Conservation (phyloP, 2,797 vertebrate species). For the Hydrolagus colliei region DNA sequence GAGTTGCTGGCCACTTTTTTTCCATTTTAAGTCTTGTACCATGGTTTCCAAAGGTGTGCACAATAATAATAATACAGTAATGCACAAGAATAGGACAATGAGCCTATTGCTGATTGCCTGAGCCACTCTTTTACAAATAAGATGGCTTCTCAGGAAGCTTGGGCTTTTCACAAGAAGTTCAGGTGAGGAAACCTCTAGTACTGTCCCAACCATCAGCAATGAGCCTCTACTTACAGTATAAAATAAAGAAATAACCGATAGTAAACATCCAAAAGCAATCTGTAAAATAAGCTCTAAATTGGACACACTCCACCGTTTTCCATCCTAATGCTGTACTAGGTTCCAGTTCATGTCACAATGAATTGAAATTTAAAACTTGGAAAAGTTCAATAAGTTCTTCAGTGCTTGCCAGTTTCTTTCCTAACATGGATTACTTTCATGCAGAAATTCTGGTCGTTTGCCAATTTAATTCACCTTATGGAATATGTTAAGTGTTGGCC, state of each 20-base stretch:
- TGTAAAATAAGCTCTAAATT: neutral
- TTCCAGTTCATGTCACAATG: neutral
- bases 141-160: neutral
- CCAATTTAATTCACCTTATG: conserved; percentile 15
- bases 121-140: neutral
- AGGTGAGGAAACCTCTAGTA: neutral
- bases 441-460: conserved; percentile 31
- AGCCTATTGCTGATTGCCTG: neutral
- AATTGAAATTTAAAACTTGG: conserved; percentile 1
- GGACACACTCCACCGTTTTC: neutral
- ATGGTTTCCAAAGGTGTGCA: no score
- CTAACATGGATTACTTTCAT: conserved; percentile 36
- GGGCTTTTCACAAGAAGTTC: neutral
- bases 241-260: neutral
- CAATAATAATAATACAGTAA: no score
- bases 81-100: no score
- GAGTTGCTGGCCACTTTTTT: no score
- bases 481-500: neutral
- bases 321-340: no score
- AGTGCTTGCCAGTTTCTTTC: conserved; percentile 34
- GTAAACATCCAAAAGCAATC: neutral
- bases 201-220: neutral
- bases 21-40: no score
- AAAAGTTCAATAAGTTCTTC: neutral
- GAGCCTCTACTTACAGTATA: neutral